These are phyloP conservation scores for Neria commutata DNA, from an alignment of 2,888 invertebrate genomes.

Conservation along the genomic window DNA sequence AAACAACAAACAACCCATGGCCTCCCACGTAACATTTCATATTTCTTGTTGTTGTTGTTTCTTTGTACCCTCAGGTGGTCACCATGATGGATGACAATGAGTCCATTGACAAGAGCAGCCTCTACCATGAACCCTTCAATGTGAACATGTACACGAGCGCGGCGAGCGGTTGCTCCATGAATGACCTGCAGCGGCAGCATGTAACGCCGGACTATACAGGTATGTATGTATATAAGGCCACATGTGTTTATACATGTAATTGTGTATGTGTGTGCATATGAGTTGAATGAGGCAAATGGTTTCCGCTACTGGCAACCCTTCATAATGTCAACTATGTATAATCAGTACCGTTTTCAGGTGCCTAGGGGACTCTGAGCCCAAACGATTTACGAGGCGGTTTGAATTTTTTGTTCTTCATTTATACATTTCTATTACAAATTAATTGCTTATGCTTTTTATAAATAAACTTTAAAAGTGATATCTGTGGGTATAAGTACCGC, in stretches of 20 bases:
- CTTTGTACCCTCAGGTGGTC: conserved; percentile 51
- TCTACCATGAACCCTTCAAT: conserved; percentile 64
- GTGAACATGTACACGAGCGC: conserved; percentile 63
- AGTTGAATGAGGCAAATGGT: not conserved
- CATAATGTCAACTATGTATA: too few relatives aligned
- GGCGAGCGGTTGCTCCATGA: conserved; percentile 62
- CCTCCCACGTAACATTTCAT: conserved; percentile 20
- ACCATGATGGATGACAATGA: conserved; percentile 62
- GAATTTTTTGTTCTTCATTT: too few relatives aligned
- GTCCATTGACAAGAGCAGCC: conserved; percentile 63
- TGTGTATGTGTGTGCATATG: not conserved
- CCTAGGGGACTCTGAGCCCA: too few relatives aligned
- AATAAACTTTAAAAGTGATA: too few relatives aligned
- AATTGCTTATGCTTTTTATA: too few relatives aligned
- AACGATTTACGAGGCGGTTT: too few relatives aligned
- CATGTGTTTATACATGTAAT: too few relatives aligned
- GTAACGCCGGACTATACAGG: conserved; percentile 68
- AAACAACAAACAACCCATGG: conserved; percentile 8
- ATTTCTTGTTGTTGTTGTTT: conserved; percentile 6
- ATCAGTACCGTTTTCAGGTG: too few relatives aligned
- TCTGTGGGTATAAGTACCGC: too few relatives aligned
- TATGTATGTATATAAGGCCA: too few relatives aligned
- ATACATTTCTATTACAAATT: too few relatives aligned
- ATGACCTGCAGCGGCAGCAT: conserved; percentile 63
- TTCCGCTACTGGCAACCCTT: too few relatives aligned